These are phyloP conservation scores for Anguilla japonica DNA, from an alignment of 2,113 vertebrate species.

Conservation along the genomic window DNA sequence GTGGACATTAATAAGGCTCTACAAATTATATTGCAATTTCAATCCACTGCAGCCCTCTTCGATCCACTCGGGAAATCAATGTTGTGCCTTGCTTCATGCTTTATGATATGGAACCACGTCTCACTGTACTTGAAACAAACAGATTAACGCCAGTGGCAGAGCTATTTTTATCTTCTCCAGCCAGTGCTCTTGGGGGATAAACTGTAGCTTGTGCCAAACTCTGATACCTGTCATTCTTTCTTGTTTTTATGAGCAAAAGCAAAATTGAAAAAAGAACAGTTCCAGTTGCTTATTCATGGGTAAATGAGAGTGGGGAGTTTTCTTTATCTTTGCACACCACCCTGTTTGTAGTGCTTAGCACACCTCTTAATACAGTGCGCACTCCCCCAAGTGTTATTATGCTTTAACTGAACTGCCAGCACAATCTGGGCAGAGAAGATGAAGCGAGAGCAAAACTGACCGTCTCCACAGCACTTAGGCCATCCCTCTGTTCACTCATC, in stretches of 20 bases:
- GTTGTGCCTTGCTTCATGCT: conserved; percentile 35
- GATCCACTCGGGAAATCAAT: conserved; percentile 53
- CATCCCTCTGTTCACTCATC: conserved; percentile 48
- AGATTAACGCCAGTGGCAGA: not conserved
- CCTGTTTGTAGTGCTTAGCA: not conserved
- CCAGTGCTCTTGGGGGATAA: not conserved
- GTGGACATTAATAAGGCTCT: conserved; percentile 32
- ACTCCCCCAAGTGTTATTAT: conserved; percentile 28
- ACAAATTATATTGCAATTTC: conserved; percentile 57
- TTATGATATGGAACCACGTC: not conserved
- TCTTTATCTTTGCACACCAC: not conserved
- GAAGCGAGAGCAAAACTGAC: no score
- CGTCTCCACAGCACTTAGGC: conserved; percentile 46
- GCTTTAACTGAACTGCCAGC: not conserved
- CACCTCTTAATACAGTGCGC: not conserved
- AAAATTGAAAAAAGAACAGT: not conserved
- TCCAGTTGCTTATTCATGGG: not conserved
- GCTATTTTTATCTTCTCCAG: not conserved
- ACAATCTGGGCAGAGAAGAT: not conserved
- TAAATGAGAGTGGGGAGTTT: not conserved
- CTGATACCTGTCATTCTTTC: not conserved
- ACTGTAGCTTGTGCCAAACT: not conserved
- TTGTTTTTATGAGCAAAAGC: not conserved
- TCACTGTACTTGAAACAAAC: not conserved
- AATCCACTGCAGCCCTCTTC: conserved; percentile 21